Percentiles rank a stretch among this genome's conserved stretches.
phyloP scores from a whole-genome alignment of 2,797 vertebrate genomes.

The Novumbra hubbsi region DNA sequence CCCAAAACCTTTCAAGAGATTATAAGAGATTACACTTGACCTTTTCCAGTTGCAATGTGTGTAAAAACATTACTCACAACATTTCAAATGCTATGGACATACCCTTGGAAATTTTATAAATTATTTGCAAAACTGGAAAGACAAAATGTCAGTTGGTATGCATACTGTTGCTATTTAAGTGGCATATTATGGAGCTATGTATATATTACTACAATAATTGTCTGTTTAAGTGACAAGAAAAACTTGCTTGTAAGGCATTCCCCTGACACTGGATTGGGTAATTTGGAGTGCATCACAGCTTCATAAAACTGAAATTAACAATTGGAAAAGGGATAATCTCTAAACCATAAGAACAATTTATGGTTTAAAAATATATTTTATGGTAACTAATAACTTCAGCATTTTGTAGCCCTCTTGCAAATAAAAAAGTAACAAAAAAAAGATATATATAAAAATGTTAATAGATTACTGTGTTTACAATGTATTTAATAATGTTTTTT shows the following conservation, averaged over 20 bases:
- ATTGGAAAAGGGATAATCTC: neutral
- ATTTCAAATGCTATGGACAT: neutral
- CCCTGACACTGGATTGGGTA: neutral
- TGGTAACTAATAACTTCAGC: slow-evolving; percentile 35
- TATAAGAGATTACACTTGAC: neutral
- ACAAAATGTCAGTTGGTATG: neutral
- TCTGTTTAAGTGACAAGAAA: neutral
- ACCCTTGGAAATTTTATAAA: neutral
- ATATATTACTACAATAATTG: neutral
- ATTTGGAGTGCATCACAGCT: neutral
- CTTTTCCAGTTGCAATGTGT: neutral
- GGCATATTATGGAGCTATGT: neutral
- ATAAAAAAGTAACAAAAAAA: slow-evolving; percentile 14
- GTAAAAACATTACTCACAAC: neutral
- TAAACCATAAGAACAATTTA: neutral
- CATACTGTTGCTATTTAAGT: neutral
- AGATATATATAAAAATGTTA: neutral
- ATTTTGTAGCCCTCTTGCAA: slow-evolving; percentile 61
- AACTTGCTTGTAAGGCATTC: neutral
- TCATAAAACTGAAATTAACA: neutral
- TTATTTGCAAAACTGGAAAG: neutral
- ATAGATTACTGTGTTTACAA: neutral
- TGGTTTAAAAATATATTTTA: neutral
- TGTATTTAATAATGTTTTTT: neutral
- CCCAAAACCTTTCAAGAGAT: neutral